Conservation (phyloP, 2,888 invertebrate genomes). For the Acleris laterana region DNA sequence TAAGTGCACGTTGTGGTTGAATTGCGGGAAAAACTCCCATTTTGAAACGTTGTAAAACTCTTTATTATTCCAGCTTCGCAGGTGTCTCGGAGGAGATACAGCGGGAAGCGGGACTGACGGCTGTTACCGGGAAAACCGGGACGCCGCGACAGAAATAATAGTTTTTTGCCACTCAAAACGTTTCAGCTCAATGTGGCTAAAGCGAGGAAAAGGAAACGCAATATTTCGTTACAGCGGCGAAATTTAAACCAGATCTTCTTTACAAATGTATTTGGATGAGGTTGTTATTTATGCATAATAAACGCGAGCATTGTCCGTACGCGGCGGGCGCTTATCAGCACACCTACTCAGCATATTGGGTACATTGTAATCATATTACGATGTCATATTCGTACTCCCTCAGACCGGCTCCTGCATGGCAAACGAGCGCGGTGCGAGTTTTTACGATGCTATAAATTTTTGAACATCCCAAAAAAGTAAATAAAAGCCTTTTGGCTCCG, state of each 20-base stretch:
- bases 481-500: constrained; percentile 57
- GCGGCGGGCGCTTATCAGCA: constrained; percentile 21
- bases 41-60: constrained; percentile 81
- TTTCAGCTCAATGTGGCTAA: constrained; percentile 44
- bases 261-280: neutral
- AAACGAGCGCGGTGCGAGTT: constrained; percentile 67
- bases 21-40: constrained; percentile 82
- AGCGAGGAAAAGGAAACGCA: constrained; percentile 38
- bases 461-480: constrained; percentile 68
- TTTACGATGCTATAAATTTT: constrained; percentile 80
- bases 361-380: constrained; percentile 56
- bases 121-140: constrained; percentile 52
- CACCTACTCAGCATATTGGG: constrained; percentile 36
- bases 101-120: constrained; percentile 63
- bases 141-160: constrained; percentile 55
- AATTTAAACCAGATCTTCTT: constrained; percentile 7
- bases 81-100: constrained; percentile 77
- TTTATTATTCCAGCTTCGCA: constrained; percentile 81
- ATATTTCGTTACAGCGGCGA: constrained; percentile 27
- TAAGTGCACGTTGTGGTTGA: constrained; percentile 83
- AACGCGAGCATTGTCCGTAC: constrained; percentile 9
- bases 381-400: constrained; percentile 61
- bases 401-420: constrained; percentile 56
- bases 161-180: constrained; percentile 52
- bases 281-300: constrained; percentile 13